Percentiles rank a stretch among this genome's conserved stretches.
Conservation (phyloP, 2,113 vertebrate genomes). For the Cephalopholis sonnerati region DNA sequence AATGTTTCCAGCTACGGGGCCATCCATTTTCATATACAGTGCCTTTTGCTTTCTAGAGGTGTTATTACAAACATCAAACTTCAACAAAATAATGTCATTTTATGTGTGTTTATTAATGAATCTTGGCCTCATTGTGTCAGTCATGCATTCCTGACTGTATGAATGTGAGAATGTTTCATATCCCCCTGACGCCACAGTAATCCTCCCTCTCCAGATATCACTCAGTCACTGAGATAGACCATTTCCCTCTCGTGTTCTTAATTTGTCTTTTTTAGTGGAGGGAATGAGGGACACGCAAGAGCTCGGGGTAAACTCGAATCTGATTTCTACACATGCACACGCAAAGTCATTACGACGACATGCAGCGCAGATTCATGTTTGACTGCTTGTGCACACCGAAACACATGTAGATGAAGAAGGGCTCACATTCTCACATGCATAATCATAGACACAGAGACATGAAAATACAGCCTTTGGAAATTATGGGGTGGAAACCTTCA, state of each 20-base stretch:
- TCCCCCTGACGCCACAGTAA: slow-evolving; percentile 64
- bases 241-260: slow-evolving; percentile 55
- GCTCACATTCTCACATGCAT: slow-evolving; percentile 26
- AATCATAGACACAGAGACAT: slow-evolving; percentile 41
- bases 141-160: slow-evolving; percentile 61
- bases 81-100: slow-evolving; percentile 35
- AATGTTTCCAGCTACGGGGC: slow-evolving; percentile 36
- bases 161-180: slow-evolving; percentile 61
- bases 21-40: slow-evolving; percentile 40
- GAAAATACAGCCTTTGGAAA: slow-evolving; percentile 56
- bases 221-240: slow-evolving; percentile 53
- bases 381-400: slow-evolving; percentile 29
- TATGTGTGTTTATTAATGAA: slow-evolving; percentile 48
- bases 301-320: slow-evolving; percentile 32
- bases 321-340: slow-evolving; percentile 18
- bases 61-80: slow-evolving; percentile 45
- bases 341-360: background rate
- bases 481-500: slow-evolving; percentile 39
- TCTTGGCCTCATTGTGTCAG: slow-evolving; percentile 62
- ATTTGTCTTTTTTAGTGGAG: slow-evolving; percentile 61
- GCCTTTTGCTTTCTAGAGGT: slow-evolving; percentile 38
- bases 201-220: slow-evolving; percentile 64
- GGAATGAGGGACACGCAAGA: slow-evolving; percentile 36
- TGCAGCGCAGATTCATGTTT: slow-evolving; percentile 2
- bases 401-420: slow-evolving; percentile 17